Evolutionary conservation across 2,113 vertebrate species (phyloP).

Genomic region (Sinocyclocheilus rhinocerous): DNA sequence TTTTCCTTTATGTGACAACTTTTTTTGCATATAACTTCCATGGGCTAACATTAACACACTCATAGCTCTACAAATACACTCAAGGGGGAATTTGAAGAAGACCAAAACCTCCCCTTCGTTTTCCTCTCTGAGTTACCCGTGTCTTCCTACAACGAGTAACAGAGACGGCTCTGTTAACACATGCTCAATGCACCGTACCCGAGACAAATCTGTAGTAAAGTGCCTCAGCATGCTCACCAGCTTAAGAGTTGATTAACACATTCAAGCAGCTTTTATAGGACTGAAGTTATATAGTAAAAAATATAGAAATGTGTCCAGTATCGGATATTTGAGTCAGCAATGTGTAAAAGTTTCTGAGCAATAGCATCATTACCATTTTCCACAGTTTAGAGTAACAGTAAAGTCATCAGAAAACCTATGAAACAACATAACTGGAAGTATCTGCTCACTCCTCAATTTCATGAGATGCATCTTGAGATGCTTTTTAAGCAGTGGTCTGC

Average conservation of each 20-base stretch:
- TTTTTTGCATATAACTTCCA: background rate
- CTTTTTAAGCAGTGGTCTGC: too few species aligned
- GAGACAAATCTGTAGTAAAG: too few species aligned
- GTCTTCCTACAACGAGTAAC: background rate
- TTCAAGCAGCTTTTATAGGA: too few species aligned
- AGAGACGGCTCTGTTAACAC: background rate
- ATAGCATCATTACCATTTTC: background rate
- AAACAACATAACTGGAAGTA: background rate
- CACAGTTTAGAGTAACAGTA: background rate
- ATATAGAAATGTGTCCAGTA: too few species aligned
- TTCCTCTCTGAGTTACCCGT: background rate
- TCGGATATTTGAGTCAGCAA: background rate
- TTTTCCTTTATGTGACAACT: background rate
- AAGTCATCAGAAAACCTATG: background rate
- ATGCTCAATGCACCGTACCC: too few species aligned
- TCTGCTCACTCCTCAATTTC: too few species aligned
- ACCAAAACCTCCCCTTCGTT: slow-evolving; percentile 18
- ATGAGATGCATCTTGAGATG: too few species aligned
- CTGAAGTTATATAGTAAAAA: too few species aligned
- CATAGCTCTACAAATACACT: background rate
- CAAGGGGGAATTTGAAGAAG: slow-evolving; percentile 33
- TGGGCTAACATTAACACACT: background rate
- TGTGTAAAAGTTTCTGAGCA: background rate
- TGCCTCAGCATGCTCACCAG: too few species aligned
- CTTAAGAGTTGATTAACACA: too few species aligned